Evolutionary conservation across 2,888 invertebrate species (phyloP).

Genomic region (Yponomeuta malinellus): DNA sequence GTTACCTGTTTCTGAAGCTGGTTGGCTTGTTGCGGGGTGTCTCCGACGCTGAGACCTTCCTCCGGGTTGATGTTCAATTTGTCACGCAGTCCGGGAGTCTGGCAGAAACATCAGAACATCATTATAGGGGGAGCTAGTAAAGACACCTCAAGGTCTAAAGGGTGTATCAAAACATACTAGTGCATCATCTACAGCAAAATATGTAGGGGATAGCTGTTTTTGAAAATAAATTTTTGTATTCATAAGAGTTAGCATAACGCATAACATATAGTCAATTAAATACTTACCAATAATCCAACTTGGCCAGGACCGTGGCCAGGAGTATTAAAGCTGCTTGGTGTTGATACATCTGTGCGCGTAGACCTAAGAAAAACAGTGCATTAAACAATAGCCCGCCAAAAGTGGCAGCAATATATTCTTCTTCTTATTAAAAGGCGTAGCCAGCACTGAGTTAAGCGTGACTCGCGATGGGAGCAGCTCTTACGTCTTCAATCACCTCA

Average conservation of each 20-base stretch:
- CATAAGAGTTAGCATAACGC: too few relatives aligned
- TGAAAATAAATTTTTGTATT: too few relatives aligned
- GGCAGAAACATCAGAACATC: constrained; percentile 22
- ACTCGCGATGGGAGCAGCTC: too few relatives aligned
- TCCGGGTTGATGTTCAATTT: constrained; percentile 96
- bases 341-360: constrained; percentile 78
- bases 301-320: constrained; percentile 61
- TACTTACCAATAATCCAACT: constrained; percentile 42
- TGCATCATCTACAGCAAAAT: too few relatives aligned
- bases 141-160: too few relatives aligned
- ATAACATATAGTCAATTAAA: not conserved
- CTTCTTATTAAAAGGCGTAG: too few relatives aligned
- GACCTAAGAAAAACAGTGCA: constrained; percentile 55
- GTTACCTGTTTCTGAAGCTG: constrained; percentile 80
- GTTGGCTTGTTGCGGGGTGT: constrained; percentile 81
- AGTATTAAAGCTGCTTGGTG: constrained; percentile 76
- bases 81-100: constrained; percentile 89
- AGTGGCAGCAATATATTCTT: too few relatives aligned
- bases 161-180: too few relatives aligned
- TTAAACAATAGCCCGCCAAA: not conserved
- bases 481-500: constrained; percentile 47
- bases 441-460: too few relatives aligned
- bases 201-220: too few relatives aligned
- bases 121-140: not conserved
- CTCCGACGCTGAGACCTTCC: constrained; percentile 81